These are phyloP conservation scores for Anadara kagoshimensis DNA, from an alignment of 1,140 invertebrate species.

Conservation along the genomic window DNA sequence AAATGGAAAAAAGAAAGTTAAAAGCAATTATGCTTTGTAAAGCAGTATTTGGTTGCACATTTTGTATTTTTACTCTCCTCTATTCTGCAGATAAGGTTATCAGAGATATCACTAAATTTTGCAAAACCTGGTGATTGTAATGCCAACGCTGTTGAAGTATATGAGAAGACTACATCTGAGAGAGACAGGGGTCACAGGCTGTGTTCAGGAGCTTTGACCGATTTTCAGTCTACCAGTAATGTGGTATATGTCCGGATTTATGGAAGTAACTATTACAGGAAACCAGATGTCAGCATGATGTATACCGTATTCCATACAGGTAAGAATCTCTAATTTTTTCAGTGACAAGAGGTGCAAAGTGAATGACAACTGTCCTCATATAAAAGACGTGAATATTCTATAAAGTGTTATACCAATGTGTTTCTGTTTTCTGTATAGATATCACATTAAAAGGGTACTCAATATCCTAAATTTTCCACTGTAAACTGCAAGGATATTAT, in stretches of 20 bases:
- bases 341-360: too few species aligned
- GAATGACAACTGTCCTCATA: too few species aligned
- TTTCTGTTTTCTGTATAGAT: too few species aligned
- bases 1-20: too few species aligned
- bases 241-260: slow-evolving; percentile 30
- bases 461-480: too few species aligned
- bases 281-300: slow-evolving; percentile 5
- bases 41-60: not conserved
- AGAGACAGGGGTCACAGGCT: slow-evolving; percentile 1
- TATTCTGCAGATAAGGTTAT: slow-evolving; percentile 11
- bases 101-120: slow-evolving; percentile 14
- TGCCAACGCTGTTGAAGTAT: slow-evolving; percentile 31
- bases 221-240: slow-evolving; percentile 21
- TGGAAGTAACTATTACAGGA: slow-evolving; percentile 1
- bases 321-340: not conserved
- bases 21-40: too few species aligned
- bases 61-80: not conserved
- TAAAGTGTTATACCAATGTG: too few species aligned
- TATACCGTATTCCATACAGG: slow-evolving; percentile 6
- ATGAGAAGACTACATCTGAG: slow-evolving; percentile 16
- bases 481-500: too few species aligned
- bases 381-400: too few species aligned
- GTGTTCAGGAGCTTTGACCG: slow-evolving; percentile 17
- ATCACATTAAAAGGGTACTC: too few species aligned
- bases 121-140: slow-evolving; percentile 10